Evolutionary conservation across 2,888 invertebrate genomes (phyloP).

Genomic region (Heliconius ismenius): DNA sequence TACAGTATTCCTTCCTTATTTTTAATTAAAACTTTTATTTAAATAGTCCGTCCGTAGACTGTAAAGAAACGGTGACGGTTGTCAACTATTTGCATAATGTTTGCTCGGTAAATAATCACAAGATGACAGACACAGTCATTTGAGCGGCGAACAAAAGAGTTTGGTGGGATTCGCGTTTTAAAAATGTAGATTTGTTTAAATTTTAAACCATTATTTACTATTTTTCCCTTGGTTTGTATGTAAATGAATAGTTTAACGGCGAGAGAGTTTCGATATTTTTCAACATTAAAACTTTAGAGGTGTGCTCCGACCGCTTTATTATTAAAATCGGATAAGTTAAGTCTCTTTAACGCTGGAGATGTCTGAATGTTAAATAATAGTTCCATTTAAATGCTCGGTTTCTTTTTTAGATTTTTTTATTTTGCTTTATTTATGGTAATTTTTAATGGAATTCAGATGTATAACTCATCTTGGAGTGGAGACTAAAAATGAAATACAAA

Average conservation of each 20-base stretch:
- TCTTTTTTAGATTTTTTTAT: background rate
- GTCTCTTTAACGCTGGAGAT: constrained; percentile 1
- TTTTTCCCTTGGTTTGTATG: constrained; percentile 37
- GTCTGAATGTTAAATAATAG: constrained; percentile 16
- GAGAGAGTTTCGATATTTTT: constrained; percentile 17
- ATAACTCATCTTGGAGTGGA: too few relatives aligned
- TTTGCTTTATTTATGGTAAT: background rate
- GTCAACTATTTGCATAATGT: constrained; percentile 57
- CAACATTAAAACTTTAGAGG: constrained; percentile 24
- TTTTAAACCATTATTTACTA: constrained; percentile 43
- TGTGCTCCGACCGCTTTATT: constrained; percentile 28
- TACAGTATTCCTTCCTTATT: constrained; percentile 30
- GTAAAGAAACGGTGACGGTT: constrained; percentile 50
- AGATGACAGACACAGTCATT: constrained; percentile 11
- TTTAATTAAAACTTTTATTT: constrained; percentile 45
- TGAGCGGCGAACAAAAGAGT: constrained; percentile 44
- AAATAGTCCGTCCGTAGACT: constrained; percentile 35
- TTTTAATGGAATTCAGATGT: background rate
- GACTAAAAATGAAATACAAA: too few relatives aligned
- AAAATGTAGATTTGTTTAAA: constrained; percentile 46
- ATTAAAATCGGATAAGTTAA: constrained; percentile 32
- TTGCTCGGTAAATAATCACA: constrained; percentile 55
- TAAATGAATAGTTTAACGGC: constrained; percentile 38
- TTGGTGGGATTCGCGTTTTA: constrained; percentile 43
- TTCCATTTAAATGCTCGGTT: constrained; percentile 3